A percentile compares a stretch with the other conserved stretches of the same genome.
These are phyloP conservation scores for Entomobrya proxima DNA, from an alignment of 2,888 invertebrate species.

Conservation along the genomic window DNA sequence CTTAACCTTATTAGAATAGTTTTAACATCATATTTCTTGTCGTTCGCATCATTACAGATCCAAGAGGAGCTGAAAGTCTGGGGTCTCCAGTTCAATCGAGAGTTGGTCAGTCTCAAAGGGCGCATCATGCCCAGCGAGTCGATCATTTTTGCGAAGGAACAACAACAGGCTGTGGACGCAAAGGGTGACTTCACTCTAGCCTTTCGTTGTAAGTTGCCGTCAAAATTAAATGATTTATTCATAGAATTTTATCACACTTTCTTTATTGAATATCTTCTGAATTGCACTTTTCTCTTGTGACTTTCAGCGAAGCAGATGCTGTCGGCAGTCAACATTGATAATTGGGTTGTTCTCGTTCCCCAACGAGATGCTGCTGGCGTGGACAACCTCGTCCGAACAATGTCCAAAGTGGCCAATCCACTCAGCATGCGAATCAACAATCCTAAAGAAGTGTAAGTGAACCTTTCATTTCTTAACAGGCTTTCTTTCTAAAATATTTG, in stretches of 20 bases:
- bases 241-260: not conserved
- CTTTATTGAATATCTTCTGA: not conserved
- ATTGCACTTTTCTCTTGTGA: too few species aligned
- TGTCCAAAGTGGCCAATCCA: slow-evolving; percentile 38
- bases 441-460: slow-evolving; percentile 61
- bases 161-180: too few species aligned
- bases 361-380: slow-evolving; percentile 40
- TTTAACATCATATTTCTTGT: not conserved
- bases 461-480: too few species aligned
- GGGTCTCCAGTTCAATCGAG: too few species aligned
- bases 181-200: too few species aligned
- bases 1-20: not conserved
- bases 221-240: not conserved
- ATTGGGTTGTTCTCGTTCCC: slow-evolving; percentile 59
- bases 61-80: too few species aligned
- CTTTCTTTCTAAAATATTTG: too few species aligned
- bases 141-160: too few species aligned
- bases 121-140: too few species aligned
- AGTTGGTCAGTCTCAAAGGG: too few species aligned
- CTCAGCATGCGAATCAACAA: slow-evolving; percentile 46
- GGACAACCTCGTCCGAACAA: slow-evolving; percentile 57
- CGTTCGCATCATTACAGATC: too few species aligned
- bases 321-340: slow-evolving; percentile 9
- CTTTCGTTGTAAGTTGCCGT: too few species aligned
- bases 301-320: slow-evolving; percentile 60